Percentiles rank a stretch among this genome's conserved stretches.
Evolutionary conservation across 2,113 vertebrate genomes (phyloP).

Genomic region (Cacatua alba): DNA sequence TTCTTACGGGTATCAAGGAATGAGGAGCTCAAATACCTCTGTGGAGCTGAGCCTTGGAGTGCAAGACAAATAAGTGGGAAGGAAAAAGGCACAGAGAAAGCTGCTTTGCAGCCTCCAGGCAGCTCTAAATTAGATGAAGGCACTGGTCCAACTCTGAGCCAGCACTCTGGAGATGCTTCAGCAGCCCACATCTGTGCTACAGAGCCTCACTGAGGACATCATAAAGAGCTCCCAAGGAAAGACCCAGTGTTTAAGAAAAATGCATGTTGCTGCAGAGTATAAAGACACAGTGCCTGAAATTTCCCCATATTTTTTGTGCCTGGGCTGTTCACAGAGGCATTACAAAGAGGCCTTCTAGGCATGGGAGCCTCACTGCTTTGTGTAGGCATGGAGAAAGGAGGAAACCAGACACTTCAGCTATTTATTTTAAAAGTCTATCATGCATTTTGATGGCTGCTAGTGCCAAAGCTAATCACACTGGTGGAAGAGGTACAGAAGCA

Average conservation of each 20-base stretch:
- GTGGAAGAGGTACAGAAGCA: background rate
- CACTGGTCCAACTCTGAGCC: background rate
- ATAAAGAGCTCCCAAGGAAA: background rate
- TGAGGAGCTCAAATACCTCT: background rate
- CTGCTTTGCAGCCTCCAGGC: background rate
- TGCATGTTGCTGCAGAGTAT: background rate
- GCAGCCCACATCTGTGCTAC: slow-evolving; percentile 4
- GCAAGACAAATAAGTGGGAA: slow-evolving; percentile 2
- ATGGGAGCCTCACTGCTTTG: background rate
- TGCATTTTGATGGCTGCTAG: background rate
- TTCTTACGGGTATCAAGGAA: background rate
- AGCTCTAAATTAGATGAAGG: background rate
- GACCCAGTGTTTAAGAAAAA: background rate
- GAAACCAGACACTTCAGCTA: background rate
- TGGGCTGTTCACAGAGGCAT: background rate
- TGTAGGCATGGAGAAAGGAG: background rate
- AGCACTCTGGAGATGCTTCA: background rate
- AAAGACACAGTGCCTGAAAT: background rate
- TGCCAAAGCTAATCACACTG: background rate
- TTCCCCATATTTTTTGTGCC: background rate
- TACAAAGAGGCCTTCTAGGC: background rate
- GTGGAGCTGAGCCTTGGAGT: background rate
- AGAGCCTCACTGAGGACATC: background rate
- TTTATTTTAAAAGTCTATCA: slow-evolving; percentile 28
- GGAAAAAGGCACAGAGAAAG: background rate